A percentile compares a stretch with the other conserved stretches of the same genome.
These are phyloP conservation scores for Pseudorasbora parva DNA, from an alignment of 2,113 vertebrate genomes.

Conservation along the genomic window DNA sequence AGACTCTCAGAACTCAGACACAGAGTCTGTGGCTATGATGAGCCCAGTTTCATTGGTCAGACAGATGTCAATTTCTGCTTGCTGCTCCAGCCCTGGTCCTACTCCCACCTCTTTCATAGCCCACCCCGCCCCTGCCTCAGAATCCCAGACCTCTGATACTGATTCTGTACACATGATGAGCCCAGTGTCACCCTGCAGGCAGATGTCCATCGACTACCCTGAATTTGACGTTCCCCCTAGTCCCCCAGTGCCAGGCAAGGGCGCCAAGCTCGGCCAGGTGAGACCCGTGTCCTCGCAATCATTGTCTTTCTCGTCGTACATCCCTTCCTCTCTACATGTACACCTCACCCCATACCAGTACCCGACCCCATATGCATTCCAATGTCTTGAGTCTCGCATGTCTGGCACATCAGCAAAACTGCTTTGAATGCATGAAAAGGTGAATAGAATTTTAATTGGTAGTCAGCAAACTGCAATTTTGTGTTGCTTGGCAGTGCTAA, in stretches of 20 bases:
- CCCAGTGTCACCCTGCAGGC: conserved; percentile 82
- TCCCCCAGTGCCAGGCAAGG: conserved; percentile 66
- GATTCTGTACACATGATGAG: conserved; percentile 68
- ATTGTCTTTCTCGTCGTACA: conserved; percentile 50
- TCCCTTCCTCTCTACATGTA: conserved; percentile 40
- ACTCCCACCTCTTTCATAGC: conserved; percentile 57
- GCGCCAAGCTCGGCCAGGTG: conserved; percentile 80
- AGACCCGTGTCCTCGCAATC: conserved; percentile 55
- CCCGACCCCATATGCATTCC: conserved; percentile 40
- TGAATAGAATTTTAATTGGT: conserved; percentile 54
- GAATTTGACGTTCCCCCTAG: conserved; percentile 76
- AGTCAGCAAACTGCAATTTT: background rate
- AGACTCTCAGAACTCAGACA: conserved; percentile 51
- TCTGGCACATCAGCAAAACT: conserved; percentile 59
- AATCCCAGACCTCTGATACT: conserved; percentile 65
- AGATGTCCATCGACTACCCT: conserved; percentile 90
- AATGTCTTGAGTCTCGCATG: conserved; percentile 62
- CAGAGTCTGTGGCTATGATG: conserved; percentile 53
- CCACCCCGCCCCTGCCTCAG: conserved; percentile 55
- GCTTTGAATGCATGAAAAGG: conserved; percentile 61
- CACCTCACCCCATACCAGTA: conserved; percentile 50
- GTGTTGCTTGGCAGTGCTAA: background rate
- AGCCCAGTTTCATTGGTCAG: conserved; percentile 75
- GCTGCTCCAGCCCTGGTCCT: conserved; percentile 57
- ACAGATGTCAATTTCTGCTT: conserved; percentile 79